Percentiles rank a stretch among this genome's conserved stretches.
These are phyloP conservation scores for Drosophila subpulchrella DNA, from an alignment of 1,140 invertebrate genomes.

Conservation along the genomic window DNA sequence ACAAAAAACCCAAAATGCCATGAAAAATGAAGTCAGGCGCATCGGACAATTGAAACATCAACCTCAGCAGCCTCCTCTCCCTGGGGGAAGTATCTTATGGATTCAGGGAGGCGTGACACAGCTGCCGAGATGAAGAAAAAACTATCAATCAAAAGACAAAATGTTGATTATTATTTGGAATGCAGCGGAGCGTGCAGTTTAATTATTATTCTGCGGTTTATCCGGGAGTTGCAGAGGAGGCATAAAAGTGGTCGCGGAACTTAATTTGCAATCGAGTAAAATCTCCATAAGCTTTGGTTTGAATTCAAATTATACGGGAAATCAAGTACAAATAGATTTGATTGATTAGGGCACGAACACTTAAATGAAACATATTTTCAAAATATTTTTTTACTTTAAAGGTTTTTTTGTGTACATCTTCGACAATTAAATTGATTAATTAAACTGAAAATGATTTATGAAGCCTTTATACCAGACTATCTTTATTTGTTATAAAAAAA, in stretches of 20 bases:
- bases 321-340: background rate
- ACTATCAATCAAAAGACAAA: slow-evolving; percentile 80
- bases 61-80: slow-evolving; percentile 20
- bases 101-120: slow-evolving; percentile 37
- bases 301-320: slow-evolving; percentile 11
- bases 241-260: slow-evolving; percentile 21
- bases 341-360: slow-evolving; percentile 8
- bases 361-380: background rate
- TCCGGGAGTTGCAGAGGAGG: slow-evolving; percentile 12
- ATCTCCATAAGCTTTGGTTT: slow-evolving; percentile 42
- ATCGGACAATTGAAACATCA: slow-evolving; percentile 61
- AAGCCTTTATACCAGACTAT: background rate
- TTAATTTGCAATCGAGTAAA: slow-evolving; percentile 33
- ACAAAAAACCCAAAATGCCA: slow-evolving; percentile 56
- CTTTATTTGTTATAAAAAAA: background rate
- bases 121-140: slow-evolving; percentile 49
- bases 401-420: background rate
- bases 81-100: slow-evolving; percentile 10
- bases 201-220: slow-evolving; percentile 72
- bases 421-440: background rate
- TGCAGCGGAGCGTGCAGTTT: slow-evolving; percentile 68
- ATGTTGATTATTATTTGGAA: slow-evolving; percentile 64
- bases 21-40: slow-evolving; percentile 76
- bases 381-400: background rate
- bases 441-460: background rate